Conservation (phyloP, 2,888 invertebrate species). For the Acleris emargana region DNA sequence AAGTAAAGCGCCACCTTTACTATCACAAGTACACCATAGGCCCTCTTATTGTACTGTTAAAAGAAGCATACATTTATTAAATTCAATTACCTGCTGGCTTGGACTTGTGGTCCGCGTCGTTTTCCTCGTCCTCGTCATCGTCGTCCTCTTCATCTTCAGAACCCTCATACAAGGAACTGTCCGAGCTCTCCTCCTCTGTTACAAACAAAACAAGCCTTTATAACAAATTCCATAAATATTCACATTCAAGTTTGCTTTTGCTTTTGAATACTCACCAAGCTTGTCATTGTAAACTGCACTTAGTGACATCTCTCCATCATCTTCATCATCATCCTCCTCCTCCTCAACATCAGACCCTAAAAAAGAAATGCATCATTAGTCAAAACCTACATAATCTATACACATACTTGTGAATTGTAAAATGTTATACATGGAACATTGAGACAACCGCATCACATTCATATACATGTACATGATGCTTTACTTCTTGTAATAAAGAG, state of each 20-base stretch:
- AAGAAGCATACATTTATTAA: too few relatives aligned
- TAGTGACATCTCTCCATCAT: conserved; percentile 87
- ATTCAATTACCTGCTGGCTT: conserved; percentile 61
- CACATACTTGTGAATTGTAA: too few relatives aligned
- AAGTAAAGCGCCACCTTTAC: too few relatives aligned
- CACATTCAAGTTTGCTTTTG: too few relatives aligned
- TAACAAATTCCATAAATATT: neutral
- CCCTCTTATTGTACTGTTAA: too few relatives aligned
- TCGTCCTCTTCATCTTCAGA: conserved; percentile 77
- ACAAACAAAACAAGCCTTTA: conserved; percentile 20
- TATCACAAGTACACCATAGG: too few relatives aligned
- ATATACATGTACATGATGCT: conserved; percentile 63
- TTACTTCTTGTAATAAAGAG: conserved; percentile 78
- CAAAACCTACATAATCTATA: too few relatives aligned
- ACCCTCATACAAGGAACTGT: conserved; percentile 73
- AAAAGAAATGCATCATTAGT: conserved; percentile 48
- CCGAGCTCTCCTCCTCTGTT: conserved; percentile 77
- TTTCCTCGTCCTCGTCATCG: conserved; percentile 71
- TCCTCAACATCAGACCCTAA: conserved; percentile 84
- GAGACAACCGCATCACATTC: too few relatives aligned
- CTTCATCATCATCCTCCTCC: conserved; percentile 86
- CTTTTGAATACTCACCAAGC: conserved; percentile 76
- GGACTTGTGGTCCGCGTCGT: conserved; percentile 74
- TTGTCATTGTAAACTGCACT: conserved; percentile 87
- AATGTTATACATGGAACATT: too few relatives aligned